Percentiles rank a stretch among this genome's conserved stretches.
These are phyloP conservation scores for Cyanoderma ruficeps DNA, from an alignment of 2,113 vertebrate species.

Conservation along the genomic window DNA sequence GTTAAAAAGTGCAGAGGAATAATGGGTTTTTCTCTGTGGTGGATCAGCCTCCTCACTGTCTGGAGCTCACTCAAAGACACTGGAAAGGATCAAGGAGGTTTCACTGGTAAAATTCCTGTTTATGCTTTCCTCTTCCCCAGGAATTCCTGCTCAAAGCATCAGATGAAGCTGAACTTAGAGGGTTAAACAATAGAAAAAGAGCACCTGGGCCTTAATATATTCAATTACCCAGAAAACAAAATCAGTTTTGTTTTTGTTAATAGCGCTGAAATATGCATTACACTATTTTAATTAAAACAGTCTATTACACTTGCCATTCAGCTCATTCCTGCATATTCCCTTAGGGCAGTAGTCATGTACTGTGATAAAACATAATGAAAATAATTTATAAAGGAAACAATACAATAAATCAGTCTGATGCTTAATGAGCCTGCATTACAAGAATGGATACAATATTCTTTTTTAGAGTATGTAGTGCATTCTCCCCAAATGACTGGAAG, in stretches of 20 bases:
- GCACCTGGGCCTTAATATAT: slow-evolving; percentile 63
- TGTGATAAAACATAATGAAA: slow-evolving; percentile 76
- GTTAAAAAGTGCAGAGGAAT: slow-evolving; percentile 49
- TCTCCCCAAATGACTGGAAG: slow-evolving; percentile 39
- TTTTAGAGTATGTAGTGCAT: slow-evolving; percentile 5
- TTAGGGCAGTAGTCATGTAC: slow-evolving; percentile 68
- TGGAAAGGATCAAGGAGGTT: background rate
- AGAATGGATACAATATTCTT: slow-evolving; percentile 19
- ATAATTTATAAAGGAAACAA: slow-evolving; percentile 74
- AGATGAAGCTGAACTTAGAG: slow-evolving; percentile 6
- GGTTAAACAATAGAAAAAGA: slow-evolving; percentile 55
- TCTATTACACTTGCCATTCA: slow-evolving; percentile 71
- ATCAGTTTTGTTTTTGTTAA: slow-evolving; percentile 78
- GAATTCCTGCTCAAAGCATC: background rate
- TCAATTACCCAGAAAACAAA: slow-evolving; percentile 76
- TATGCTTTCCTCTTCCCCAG: background rate
- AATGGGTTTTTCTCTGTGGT: background rate
- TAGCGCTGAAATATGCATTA: slow-evolving; percentile 72
- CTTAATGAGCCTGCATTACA: slow-evolving; percentile 68
- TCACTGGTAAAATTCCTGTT: slow-evolving; percentile 26
- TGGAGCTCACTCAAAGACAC: background rate
- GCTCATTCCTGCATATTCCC: slow-evolving; percentile 68
- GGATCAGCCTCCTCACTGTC: background rate
- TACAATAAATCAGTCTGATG: slow-evolving; percentile 73
- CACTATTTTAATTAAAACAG: slow-evolving; percentile 79